phyloP scores from a whole-genome alignment of 2,888 invertebrate genomes.

The Leptinotarsa haldemani region DNA sequence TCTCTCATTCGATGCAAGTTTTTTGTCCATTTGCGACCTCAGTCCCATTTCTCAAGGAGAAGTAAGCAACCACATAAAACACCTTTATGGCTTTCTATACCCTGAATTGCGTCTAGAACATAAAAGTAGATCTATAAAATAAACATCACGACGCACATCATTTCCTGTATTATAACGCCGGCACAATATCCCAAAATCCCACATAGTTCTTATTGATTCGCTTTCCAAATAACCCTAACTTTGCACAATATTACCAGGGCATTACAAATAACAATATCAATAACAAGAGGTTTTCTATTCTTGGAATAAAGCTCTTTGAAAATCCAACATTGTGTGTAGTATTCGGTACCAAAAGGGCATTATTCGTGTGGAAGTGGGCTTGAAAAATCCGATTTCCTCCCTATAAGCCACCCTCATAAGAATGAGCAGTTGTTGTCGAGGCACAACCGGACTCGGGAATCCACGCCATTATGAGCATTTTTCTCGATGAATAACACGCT shows the following conservation, averaged over 20 bases:
- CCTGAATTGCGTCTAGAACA: slow-evolving; percentile 22
- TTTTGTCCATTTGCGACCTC: neutral
- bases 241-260: slow-evolving; percentile 47
- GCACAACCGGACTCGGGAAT: slow-evolving; percentile 46
- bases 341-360: slow-evolving; percentile 54
- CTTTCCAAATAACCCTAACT: slow-evolving; percentile 44
- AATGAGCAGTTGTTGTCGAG: slow-evolving; percentile 53
- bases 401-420: slow-evolving; percentile 62
- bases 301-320: slow-evolving; percentile 56
- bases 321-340: slow-evolving; percentile 59
- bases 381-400: slow-evolving; percentile 67
- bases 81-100: slow-evolving; percentile 10
- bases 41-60: too few species aligned
- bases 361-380: slow-evolving; percentile 66
- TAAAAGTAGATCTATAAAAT: slow-evolving; percentile 40
- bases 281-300: slow-evolving; percentile 56
- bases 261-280: slow-evolving; percentile 60
- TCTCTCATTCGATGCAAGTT: neutral
- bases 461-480: slow-evolving; percentile 44
- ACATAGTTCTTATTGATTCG: slow-evolving; percentile 38
- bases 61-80: slow-evolving; percentile 20
- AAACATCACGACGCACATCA: slow-evolving; percentile 32
- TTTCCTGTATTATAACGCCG: slow-evolving; percentile 28
- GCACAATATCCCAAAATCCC: slow-evolving; percentile 35
- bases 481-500: slow-evolving; percentile 46